phyloP scores from a whole-genome alignment of 2,797 vertebrate genomes.

The Diplodus sargus region DNA sequence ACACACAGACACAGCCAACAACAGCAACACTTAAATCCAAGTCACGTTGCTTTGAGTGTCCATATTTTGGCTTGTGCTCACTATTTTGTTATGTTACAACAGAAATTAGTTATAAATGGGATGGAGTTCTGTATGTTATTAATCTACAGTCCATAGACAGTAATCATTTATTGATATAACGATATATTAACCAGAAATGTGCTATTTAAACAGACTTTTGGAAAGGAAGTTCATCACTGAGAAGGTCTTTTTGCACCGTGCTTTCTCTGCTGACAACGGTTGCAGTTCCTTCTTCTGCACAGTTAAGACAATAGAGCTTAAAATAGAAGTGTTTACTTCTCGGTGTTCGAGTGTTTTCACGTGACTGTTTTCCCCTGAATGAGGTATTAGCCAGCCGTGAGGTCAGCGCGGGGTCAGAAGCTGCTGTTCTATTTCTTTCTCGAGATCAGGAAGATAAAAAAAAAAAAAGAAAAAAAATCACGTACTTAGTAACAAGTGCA shows the following conservation, averaged over 20 bases:
- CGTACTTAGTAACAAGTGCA: constrained; percentile 59
- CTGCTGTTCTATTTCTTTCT: constrained; percentile 52
- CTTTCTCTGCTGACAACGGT: background rate
- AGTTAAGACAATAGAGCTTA: constrained; percentile 23
- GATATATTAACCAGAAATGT: too few species aligned
- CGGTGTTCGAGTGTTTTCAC: constrained; percentile 19
- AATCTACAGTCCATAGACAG: background rate
- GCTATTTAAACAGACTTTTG: too few species aligned
- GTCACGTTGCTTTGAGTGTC: too few species aligned
- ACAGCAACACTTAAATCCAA: too few species aligned
- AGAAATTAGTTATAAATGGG: background rate
- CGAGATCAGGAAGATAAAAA: constrained; percentile 53
- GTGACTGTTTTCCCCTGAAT: constrained; percentile 21
- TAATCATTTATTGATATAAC: background rate
- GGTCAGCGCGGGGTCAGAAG: constrained; percentile 50
- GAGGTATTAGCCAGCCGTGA: constrained; percentile 37
- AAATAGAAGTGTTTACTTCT: constrained; percentile 28
- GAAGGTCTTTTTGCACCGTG: background rate
- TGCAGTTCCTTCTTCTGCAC: background rate
- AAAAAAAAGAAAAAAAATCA: constrained; percentile 11
- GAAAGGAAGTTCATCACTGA: too few species aligned
- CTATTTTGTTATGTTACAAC: too few species aligned
- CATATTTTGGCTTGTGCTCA: too few species aligned
- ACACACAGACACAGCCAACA: too few species aligned
- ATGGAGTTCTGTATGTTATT: background rate